Evolutionary conservation across 2,888 invertebrate species (phyloP).

Genomic region (Tanytarsus gracilentus): DNA sequence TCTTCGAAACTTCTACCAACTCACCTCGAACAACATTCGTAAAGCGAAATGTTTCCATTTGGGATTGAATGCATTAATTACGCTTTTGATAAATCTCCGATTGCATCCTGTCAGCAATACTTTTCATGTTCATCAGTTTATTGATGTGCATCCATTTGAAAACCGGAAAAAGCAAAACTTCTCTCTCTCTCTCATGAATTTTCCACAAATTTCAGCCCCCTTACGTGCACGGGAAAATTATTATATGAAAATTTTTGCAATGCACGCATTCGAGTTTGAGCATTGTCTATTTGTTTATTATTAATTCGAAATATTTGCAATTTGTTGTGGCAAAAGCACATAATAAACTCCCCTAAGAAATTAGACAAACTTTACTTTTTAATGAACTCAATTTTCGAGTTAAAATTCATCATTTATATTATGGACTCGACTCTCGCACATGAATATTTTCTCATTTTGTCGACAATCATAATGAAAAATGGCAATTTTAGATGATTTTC

Average conservation of each 20-base stretch:
- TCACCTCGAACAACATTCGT: not conserved
- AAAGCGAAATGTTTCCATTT: not conserved
- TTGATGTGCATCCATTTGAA: not conserved
- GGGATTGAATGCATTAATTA: constrained; percentile 14
- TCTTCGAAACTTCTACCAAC: no score
- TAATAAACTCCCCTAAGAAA: constrained; percentile 10
- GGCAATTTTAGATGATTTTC: constrained; percentile 13
- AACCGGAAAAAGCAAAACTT: constrained; percentile 14
- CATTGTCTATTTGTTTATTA: no score
- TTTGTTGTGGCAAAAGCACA: no score
- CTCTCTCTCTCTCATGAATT: constrained; percentile 5
- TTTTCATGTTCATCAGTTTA: not conserved
- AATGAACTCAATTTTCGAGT: constrained; percentile 14
- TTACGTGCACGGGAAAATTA: no score
- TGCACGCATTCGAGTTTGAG: no score
- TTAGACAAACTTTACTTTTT: constrained; percentile 12
- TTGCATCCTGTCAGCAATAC: constrained; percentile 19
- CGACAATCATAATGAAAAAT: constrained; percentile 11
- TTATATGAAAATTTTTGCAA: not conserved
- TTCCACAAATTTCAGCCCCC: constrained; percentile 6
- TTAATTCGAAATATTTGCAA: no score
- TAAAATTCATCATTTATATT: constrained; percentile 4
- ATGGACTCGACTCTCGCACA: not conserved
- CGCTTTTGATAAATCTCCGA: constrained; percentile 16
- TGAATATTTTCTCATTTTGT: not conserved